Base-by-base conservation (phyloP, 2,888 invertebrate species). In the Spisula subtruncata region DNA sequence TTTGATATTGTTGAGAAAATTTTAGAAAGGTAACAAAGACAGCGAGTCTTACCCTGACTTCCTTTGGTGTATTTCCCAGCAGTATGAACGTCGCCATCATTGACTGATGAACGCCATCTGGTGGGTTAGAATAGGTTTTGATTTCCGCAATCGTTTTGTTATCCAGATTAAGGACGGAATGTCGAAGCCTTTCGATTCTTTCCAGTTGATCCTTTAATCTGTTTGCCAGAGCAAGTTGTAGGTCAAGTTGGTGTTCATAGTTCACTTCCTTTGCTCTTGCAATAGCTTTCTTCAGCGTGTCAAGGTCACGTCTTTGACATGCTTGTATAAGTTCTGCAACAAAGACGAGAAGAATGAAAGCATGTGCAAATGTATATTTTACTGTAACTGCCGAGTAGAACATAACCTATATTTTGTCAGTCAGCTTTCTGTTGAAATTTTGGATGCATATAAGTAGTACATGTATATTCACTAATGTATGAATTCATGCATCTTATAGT, bases 101-200 rank as follows among this genome's bases (percentile, higher is more conserved):
- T 25, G 95, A 94, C 84, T 93, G 94, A 83, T 95, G 95, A 1
- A 96, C 94, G 8, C 95, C 95, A 51, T 94, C 94, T 20, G 96
- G 96, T 2, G 96, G 96, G 32, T 94, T 95, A 46, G 93, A 85
- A 92, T 96, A 96, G 0, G 95, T 94, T 92, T 95, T 95, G 86
- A 96, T 94, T 92, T 96, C 96, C 5, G 96, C 94, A 18, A 96
- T 94, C 0, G 96, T 95, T 89, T 95, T 95, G 87, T 94, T 94
- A 90, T 96, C 96, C 93, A 96, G 94, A 66, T 94, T 94, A 29
- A 96, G 90, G 12, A 96, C 96, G 10, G 95, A 93, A 88, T 95
- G 95, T 8, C 95, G 92, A 10, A 96, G 93, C 71, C 94, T 95
- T 86, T 95, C 95, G 48, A 95, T 94, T 81, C 94, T 91, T 18